Percentiles rank a stretch among this genome's conserved stretches.
phyloP scores from a whole-genome alignment of 2,113 vertebrate species.

The Petromus typicus region DNA sequence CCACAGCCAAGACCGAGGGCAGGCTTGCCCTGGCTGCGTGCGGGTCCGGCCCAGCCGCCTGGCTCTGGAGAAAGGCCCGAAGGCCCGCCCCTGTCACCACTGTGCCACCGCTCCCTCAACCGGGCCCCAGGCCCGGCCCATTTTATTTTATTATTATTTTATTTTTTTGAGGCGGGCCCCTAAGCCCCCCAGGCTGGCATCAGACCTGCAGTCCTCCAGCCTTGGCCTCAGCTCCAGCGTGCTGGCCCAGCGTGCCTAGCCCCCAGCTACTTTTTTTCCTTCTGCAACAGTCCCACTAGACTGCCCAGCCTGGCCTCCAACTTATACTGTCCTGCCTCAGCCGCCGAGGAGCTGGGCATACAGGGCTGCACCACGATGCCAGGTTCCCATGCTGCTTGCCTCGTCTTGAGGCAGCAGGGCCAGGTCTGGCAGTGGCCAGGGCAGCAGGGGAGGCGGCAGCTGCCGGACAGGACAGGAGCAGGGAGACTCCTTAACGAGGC shows the following conservation, averaged over 20 bases:
- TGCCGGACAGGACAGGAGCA: not conserved
- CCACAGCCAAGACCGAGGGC: not conserved
- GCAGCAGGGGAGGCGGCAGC: no score
- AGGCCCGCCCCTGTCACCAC: no score
- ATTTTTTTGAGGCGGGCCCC: no score
- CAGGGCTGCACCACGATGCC: not conserved
- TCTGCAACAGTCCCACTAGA: not conserved
- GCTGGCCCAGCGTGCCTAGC: no score
- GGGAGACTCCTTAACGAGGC: constrained; percentile 84
- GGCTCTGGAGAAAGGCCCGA: not conserved
- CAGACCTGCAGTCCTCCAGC: no score
- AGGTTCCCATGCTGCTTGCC: not conserved
- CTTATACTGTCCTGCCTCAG: not conserved
- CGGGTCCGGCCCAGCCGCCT: not conserved
- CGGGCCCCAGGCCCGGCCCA: no score
- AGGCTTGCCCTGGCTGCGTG: not conserved
- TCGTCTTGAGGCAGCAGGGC: not conserved
- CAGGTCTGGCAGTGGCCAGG: fast-evolving
- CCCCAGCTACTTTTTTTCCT: not conserved
- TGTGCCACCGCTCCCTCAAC: no score
- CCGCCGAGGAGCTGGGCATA: no score
- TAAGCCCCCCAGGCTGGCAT: no score
- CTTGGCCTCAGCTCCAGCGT: no score
- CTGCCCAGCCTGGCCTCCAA: not conserved
- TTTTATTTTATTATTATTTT: no score